Evolutionary conservation across 2,888 invertebrate genomes (phyloP), one percentile per base, ranked within the genome.

Genomic region (Acrocera orbiculus): DNA sequence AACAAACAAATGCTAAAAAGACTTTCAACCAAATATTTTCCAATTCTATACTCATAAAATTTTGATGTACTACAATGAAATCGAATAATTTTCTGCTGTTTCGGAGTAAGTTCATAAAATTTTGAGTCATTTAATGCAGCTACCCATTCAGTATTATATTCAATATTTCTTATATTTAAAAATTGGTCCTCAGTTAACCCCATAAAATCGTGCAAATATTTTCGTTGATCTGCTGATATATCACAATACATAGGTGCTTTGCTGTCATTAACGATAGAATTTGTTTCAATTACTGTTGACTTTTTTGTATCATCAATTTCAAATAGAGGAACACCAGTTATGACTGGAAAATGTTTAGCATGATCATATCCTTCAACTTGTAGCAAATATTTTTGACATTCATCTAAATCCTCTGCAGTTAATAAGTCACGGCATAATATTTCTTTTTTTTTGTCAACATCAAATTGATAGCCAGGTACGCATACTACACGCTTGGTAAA

Each of bases 381-480:
- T n/a, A n/a, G n/a, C n/a, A n/a, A n/a, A n/a, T n/a, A n/a, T n/a
- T n/a, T n/a, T n/a, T 37, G 34, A 6, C 29, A 15, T 10, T 27
- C 15, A 20, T 36, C 11, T 16, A 40, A 13, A 15, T 43, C 44
- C 7, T 32, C 16, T 20, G 37, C 25, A 4, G 32, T 42, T 7
- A 45, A 34, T 17, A 45, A 32, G 15, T 37, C 31, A n/a, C 34
- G 9, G 13, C 37, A 38, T 8, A 37, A 14, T 13, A 11, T 11
- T 23, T 38, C 39, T 20, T 34, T 28, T 1, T 33, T 14, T n/a
- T 30, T 4, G 29, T 44, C 39, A 2, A 34, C 24, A 9, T 30
- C 23, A 33, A 36, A 39, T 30, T 45, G 45, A 37, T 45, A 44
- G 2, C 43, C 45, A 6, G 45, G 45, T 7, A 45, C 32, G 1